Percentiles rank a stretch among this genome's conserved stretches.
phyloP scores from a whole-genome alignment of 2,113 vertebrate species.

The Tachuris rubrigastra region DNA sequence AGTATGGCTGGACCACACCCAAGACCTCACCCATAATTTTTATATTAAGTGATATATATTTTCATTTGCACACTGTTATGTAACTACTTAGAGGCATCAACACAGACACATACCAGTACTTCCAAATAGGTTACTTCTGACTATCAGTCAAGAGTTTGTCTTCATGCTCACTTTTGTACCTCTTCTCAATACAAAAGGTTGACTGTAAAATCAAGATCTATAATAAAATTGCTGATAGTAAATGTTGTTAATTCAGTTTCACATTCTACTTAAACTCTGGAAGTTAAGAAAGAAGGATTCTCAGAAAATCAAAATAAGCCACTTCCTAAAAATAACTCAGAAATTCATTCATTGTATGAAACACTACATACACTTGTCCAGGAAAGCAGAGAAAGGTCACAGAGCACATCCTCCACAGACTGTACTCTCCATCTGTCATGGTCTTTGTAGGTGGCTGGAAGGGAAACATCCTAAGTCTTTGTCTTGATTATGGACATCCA shows the following conservation, averaged over 20 bases:
- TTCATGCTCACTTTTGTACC: neutral
- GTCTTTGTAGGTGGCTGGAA: neutral
- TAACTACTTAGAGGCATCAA: neutral
- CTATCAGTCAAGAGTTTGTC: neutral
- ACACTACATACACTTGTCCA: neutral
- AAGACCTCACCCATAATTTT: neutral
- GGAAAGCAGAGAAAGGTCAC: neutral
- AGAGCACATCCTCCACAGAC: rapidly evolving
- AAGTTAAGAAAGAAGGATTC: neutral
- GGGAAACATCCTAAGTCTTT: neutral
- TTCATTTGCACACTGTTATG: neutral
- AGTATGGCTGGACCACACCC: neutral
- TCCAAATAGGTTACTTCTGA: neutral
- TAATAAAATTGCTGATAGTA: neutral
- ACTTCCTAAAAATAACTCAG: neutral
- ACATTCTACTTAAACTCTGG: neutral
- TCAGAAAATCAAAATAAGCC: neutral
- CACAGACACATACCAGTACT: neutral
- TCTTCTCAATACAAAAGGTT: neutral
- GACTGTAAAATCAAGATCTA: neutral
- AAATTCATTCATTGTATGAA: neutral
- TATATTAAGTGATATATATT: neutral
- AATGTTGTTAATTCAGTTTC: neutral
- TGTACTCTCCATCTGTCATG: neutral
- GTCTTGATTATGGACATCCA: neutral